Evolutionary conservation across 2,113 vertebrate species (phyloP).

Genomic region (Sialia sialis): DNA sequence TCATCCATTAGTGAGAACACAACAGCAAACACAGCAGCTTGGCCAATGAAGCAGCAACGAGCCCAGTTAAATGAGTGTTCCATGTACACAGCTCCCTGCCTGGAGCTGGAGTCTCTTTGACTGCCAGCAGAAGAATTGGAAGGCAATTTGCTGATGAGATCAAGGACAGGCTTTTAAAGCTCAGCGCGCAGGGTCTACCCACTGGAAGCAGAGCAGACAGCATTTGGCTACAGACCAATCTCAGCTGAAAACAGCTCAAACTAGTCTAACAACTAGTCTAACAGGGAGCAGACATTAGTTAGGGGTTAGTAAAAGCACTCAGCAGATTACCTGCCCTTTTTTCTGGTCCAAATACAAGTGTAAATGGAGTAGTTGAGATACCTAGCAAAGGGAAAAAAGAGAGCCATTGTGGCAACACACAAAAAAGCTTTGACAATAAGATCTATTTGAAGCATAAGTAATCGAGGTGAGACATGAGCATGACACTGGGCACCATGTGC

Average conservation of each 20-base stretch:
- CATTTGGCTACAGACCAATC: not conserved
- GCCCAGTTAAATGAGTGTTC: slow-evolving; percentile 6
- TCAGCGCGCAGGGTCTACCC: not conserved
- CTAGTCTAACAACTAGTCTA: not conserved
- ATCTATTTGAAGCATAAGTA: not conserved
- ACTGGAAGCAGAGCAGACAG: slow-evolving; percentile 3
- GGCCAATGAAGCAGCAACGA: not conserved
- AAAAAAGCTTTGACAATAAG: not conserved
- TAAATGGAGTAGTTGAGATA: slow-evolving; percentile 75
- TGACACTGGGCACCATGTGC: not conserved
- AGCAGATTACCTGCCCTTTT: slow-evolving; percentile 79
- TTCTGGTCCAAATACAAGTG: slow-evolving; percentile 74
- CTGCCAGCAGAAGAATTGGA: slow-evolving; percentile 3
- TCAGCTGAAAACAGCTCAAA: not conserved
- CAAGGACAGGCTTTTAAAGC: not conserved
- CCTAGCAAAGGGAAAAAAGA: slow-evolving; percentile 73
- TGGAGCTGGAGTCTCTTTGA: not conserved
- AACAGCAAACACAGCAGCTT: not conserved
- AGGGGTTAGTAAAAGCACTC: slow-evolving; percentile 65
- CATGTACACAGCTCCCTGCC: slow-evolving; percentile 9
- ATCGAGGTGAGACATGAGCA: not conserved
- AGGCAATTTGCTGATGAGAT: not conserved
- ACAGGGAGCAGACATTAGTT: not conserved
- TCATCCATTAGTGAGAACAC: not conserved
- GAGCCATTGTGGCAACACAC: slow-evolving; percentile 59